Evolutionary conservation across 1,140 invertebrate genomes (phyloP), one percentile per base, ranked within the genome.

Genomic region (Diorhabda elongata): DNA sequence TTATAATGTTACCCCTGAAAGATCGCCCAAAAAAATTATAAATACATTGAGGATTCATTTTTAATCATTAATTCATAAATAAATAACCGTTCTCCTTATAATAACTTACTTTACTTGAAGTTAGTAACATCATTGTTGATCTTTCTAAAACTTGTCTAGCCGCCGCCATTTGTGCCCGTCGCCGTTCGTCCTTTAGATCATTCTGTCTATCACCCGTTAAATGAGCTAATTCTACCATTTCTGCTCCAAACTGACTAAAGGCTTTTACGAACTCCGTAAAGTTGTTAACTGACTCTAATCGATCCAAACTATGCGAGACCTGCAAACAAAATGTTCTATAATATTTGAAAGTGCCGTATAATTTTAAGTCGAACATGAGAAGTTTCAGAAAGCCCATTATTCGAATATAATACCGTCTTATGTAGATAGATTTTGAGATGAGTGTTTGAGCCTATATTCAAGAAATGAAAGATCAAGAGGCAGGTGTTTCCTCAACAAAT

Each of bases 211-310:
- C 87, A 4, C 87, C 95, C 42, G 95, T 98, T 41, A 98, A 83
- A 81, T 98, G 93, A 8, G 97, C 97, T 68, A 99, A 82, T 79
- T 99, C 96, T 60, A 99, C 96, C 97, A 99, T 99, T 81, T 99
- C 96, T 6, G 91, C 92, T 3, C 98, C 98, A 82, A 99, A 99
- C 79, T 98, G 94, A 76, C 95, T 97, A 84, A 99, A 99, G 4
- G 96, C 96, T 78, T 97, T 96, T 44, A 99, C 97, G 84, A 99
- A 99, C 83, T 99, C 97, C 5, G 96, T 97, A 81, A 99, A 99
- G 84, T 96, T 98, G 67, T 92, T 91, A 56, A 98, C 96, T 67
- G 92, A 93, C 83, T 98, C 96, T 75, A 99, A 84, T 62, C 93
- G 87, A 71, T 92, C 92, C 71, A 95, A 85, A 77, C 90, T 92